phyloP scores from a whole-genome alignment of 2,797 vertebrate genomes.

The Neostethus bicornis region DNA sequence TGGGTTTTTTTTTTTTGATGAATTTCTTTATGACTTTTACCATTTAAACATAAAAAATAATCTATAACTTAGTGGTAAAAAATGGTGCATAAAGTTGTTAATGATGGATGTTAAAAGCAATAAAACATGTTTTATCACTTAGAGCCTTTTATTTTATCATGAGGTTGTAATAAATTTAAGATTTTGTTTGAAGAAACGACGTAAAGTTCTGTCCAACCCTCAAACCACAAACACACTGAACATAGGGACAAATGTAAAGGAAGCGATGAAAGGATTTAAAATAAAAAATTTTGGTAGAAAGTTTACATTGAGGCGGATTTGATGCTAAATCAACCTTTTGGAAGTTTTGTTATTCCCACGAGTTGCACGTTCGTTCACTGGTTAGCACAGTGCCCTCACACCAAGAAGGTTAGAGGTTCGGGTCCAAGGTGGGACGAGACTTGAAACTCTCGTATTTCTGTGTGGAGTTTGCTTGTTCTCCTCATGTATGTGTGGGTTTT shows the following conservation, averaged over 20 bases:
- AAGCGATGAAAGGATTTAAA: no score
- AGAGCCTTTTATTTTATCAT: not conserved
- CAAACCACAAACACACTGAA: not conserved
- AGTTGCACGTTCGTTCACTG: no score
- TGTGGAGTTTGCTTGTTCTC: no score
- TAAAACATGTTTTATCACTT: slow-evolving; percentile 5
- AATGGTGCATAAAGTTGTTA: not conserved
- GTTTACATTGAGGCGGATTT: no score
- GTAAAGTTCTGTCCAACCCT: not conserved
- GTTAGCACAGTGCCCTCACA: no score
- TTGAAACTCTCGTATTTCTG: no score
- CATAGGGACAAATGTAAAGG: not conserved
- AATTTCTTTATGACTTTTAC: not conserved
- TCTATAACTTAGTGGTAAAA: slow-evolving; percentile 7
- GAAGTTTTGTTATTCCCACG: no score
- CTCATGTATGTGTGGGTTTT: no score
- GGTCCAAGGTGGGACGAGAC: no score
- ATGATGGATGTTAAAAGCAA: slow-evolving; percentile 1
- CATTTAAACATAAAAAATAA: slow-evolving; percentile 3
- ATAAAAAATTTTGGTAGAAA: no score
- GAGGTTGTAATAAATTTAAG: not conserved
- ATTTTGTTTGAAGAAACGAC: not conserved
- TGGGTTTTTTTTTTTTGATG: slow-evolving; percentile 15
- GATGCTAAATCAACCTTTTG: no score
- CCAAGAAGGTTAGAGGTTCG: no score